Percentiles rank a stretch among this genome's conserved stretches.
Evolutionary conservation across 2,113 vertebrate genomes (phyloP).

Genomic region (Callipepla squamata): DNA sequence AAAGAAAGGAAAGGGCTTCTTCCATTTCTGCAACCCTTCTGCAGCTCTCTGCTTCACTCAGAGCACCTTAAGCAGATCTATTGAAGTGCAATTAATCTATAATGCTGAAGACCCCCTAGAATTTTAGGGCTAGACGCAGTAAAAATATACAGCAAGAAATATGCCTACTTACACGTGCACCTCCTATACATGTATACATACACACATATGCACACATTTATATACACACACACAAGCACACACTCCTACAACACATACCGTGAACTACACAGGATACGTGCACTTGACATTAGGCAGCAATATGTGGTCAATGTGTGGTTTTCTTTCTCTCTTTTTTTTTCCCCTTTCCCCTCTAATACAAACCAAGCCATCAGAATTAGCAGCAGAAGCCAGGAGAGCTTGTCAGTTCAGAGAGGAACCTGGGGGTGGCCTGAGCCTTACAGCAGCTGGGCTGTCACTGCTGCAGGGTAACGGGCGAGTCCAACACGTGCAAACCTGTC

Average conservation of each 20-base stretch:
- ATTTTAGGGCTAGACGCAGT: not conserved
- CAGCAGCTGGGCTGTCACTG: accelerated
- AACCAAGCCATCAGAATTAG: not conserved
- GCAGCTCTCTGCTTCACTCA: not conserved
- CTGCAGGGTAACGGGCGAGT: accelerated
- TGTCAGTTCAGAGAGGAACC: not conserved
- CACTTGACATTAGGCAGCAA: not conserved
- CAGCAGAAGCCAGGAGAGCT: not conserved
- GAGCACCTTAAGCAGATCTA: not conserved
- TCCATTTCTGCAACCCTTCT: not conserved
- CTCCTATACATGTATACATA: not conserved
- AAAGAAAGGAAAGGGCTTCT: not conserved
- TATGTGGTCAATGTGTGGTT: not conserved
- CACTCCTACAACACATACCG: not conserved
- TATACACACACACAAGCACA: not conserved
- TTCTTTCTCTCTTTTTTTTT: not conserved
- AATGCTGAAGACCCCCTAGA: not conserved
- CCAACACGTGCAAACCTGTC: not conserved
- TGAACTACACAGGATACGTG: not conserved
- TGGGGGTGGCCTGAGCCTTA: accelerated
- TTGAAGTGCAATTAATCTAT: not conserved
- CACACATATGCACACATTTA: not conserved
- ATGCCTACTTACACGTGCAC: not conserved
- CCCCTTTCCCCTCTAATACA: accelerated
- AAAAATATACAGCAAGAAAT: not conserved